These are phyloP conservation scores for Odontomyia ornata DNA, from an alignment of 2,888 invertebrate species.

Conservation along the genomic window DNA sequence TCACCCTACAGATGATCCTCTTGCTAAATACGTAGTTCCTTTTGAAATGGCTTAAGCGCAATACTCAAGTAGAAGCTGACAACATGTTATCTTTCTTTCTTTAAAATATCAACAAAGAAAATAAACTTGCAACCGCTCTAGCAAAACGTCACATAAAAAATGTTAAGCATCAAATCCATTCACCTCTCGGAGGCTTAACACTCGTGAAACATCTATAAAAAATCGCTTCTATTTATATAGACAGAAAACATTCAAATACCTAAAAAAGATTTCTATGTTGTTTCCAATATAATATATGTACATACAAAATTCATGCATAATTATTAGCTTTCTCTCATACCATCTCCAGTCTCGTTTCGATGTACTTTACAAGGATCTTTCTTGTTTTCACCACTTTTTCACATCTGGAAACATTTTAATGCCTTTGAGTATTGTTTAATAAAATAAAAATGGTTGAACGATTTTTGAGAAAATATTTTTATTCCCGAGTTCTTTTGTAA, in stretches of 20 bases:
- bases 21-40: constrained; percentile 4
- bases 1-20: no score
- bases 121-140: background rate
- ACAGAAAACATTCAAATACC: constrained; percentile 19
- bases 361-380: constrained; percentile 20
- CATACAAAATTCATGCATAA: constrained; percentile 26
- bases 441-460: background rate
- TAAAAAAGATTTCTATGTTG: constrained; percentile 28
- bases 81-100: constrained; percentile 42
- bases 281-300: constrained; percentile 40
- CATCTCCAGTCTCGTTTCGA: constrained; percentile 22
- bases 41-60: constrained; percentile 16
- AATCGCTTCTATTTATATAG: constrained; percentile 31
- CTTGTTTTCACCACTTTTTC: background rate
- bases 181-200: constrained; percentile 21
- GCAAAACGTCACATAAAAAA: constrained; percentile 9
- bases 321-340: constrained; percentile 28
- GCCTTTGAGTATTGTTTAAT: background rate
- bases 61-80: constrained; percentile 25
- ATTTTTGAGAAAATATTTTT: background rate
- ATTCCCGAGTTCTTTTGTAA: background rate
- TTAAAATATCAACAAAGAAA: background rate
- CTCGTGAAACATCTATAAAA: constrained; percentile 16
- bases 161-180: constrained; percentile 34
- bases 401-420: background rate